phyloP scores from a whole-genome alignment of 2,888 invertebrate species.

The Crossocerus cetratus region DNA sequence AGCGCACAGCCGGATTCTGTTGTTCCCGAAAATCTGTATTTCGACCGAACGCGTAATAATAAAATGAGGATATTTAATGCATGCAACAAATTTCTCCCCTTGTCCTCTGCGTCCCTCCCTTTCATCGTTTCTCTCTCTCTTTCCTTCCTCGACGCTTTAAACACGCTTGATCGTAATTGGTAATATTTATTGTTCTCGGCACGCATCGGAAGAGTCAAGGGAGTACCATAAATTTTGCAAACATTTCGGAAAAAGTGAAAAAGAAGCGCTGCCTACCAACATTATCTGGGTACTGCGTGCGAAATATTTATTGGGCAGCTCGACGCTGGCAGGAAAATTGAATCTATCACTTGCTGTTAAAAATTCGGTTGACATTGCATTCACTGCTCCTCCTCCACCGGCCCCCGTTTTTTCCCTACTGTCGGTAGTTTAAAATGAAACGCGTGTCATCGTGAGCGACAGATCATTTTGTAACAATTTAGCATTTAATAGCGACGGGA shows the following conservation, averaged over 20 bases:
- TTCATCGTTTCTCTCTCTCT: no score
- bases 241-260: neutral
- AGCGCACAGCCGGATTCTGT: no score
- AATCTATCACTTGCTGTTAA: constrained; percentile 1
- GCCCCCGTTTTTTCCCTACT: neutral
- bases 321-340: neutral
- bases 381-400: neutral
- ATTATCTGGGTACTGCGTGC: neutral
- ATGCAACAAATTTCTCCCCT: no score
- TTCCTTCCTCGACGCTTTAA: no score
- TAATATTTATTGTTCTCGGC: neutral
- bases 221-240: neutral
- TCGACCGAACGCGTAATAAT: no score
- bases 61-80: no score
- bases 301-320: neutral
- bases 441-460: no score
- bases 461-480: no score
- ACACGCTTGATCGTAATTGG: neutral
- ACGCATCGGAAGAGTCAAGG: no score
- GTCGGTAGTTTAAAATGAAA: no score
- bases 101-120: no score
- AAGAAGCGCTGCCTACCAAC: neutral
- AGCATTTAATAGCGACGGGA: neutral
- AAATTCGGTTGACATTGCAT: neutral
- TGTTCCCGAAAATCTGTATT: no score